Evolutionary conservation across 2,797 vertebrate species (phyloP).

Genomic region (Galago senegalensis): DNA sequence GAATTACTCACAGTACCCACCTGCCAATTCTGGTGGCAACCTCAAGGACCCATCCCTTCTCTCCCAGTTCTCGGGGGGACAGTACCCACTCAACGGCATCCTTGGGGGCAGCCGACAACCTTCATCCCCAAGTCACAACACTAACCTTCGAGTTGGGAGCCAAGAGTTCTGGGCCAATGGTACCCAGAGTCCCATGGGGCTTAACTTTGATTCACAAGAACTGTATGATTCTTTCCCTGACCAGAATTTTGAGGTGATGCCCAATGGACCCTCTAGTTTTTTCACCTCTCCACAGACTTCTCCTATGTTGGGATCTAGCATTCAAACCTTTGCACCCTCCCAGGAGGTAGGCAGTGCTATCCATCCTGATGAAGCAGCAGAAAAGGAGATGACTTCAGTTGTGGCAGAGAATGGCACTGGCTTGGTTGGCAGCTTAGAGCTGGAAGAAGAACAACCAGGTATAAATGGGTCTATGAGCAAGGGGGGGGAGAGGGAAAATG

Average conservation of each 20-base stretch:
- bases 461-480: constrained; percentile 65
- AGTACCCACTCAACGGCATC: constrained; percentile 95
- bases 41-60: constrained; percentile 93
- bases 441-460: constrained; percentile 90
- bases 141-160: constrained; percentile 90
- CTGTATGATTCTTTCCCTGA: constrained; percentile 92
- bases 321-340: constrained; percentile 90
- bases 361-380: constrained; percentile 83
- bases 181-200: constrained; percentile 90
- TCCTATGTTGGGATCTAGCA: constrained; percentile 88
- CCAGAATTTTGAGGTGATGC: constrained; percentile 90
- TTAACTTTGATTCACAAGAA: constrained; percentile 90
- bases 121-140: constrained; percentile 90
- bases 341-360: constrained; percentile 83
- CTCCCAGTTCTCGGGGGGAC: constrained; percentile 93
- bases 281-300: constrained; percentile 92
- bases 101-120: constrained; percentile 91
- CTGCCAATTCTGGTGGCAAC: constrained; percentile 89
- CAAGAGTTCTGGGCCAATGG: constrained; percentile 95
- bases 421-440: constrained; percentile 89
- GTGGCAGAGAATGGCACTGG: constrained; percentile 85
- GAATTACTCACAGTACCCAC: constrained; percentile 93
- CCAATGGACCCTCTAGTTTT: constrained; percentile 88
- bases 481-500: constrained; percentile 62
- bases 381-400: constrained; percentile 84